Conservation (phyloP, 1,140 invertebrate species). For the Chionoecetes opilio region DNA sequence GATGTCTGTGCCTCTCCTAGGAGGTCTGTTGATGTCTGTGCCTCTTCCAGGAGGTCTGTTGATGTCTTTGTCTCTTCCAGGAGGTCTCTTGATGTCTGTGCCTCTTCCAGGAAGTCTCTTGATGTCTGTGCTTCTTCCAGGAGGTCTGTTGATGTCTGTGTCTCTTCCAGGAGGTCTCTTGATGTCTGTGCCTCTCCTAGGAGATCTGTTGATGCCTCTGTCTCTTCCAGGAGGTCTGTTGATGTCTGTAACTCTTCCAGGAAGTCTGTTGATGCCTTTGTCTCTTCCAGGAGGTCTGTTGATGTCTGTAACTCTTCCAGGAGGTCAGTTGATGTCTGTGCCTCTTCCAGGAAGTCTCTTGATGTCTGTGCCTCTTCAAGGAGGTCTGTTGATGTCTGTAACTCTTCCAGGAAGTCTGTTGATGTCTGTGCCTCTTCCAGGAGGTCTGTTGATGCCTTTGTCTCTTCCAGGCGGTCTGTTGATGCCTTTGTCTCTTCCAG, state of each 20-base stretch:
- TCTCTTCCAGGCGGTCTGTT: background rate
- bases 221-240: background rate
- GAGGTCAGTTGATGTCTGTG: background rate
- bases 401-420: no score
- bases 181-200: background rate
- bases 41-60: background rate
- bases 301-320: conserved; percentile 30
- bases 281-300: background rate
- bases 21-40: background rate
- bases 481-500: background rate
- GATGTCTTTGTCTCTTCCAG: background rate
- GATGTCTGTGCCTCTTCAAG: background rate
- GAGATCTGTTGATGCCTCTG: background rate
- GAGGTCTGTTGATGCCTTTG: background rate
- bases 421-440: no score
- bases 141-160: background rate
- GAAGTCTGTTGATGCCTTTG: background rate
- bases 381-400: background rate
- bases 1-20: background rate
- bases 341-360: background rate
- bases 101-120: no score
- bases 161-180: background rate
- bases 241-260: background rate
- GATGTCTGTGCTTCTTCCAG: background rate
- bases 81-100: background rate